Conservation (phyloP, 2,113 vertebrate species). For the human (Homo sapiens) region GRCh38 chr2:57562501-57563000, state of each 20-base stretch:
- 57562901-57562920: neutral
- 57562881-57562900: neutral
- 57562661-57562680: constrained; percentile 61
- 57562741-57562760: neutral
- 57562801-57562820: constrained; percentile 37
- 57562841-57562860: neutral
- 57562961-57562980: neutral
- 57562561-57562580: constrained; percentile 32
- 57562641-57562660: constrained; percentile 48
- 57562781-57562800: constrained; percentile 54
- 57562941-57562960: neutral
- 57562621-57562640: constrained; percentile 41
- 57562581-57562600: constrained; percentile 46
- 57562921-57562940: constrained; percentile 32
- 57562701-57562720: neutral
- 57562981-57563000: constrained; percentile 32
- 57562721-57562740: constrained; percentile 60
- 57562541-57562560: constrained; percentile 37
- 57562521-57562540: constrained; percentile 15
- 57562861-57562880: neutral
- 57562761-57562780: neutral
- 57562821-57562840: neutral
- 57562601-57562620: constrained; percentile 38
- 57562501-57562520: neutral
- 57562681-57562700: constrained; percentile 47